phyloP scores from a whole-genome alignment of 1,140 invertebrate genomes.

The Leptonema lineaticorne region DNA sequence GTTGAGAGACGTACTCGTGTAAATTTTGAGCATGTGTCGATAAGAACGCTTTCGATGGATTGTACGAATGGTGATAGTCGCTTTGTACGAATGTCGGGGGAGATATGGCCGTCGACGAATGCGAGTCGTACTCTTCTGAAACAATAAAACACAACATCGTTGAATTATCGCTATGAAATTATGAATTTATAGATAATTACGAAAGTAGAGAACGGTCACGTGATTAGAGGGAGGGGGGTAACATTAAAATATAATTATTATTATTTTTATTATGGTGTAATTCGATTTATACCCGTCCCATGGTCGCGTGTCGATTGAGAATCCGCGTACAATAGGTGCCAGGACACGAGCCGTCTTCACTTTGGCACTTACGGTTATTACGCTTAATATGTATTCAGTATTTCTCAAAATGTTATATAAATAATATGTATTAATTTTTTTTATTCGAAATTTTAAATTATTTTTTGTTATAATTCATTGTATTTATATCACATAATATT shows the following conservation, averaged over 20 bases:
- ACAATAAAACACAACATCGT: conserved; percentile 48
- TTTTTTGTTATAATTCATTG: too few relatives aligned
- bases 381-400: conserved; percentile 6
- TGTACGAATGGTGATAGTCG: conserved; percentile 46
- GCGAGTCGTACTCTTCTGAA: conserved; percentile 58
- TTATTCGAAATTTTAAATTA: too few relatives aligned
- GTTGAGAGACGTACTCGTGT: conserved; percentile 33
- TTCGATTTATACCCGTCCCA: conserved; percentile 14
- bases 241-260: too few relatives aligned
- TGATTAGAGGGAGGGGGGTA: too few relatives aligned
- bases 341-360: conserved; percentile 28
- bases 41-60: conserved; percentile 46
- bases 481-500: too few relatives aligned
- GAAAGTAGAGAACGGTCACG: too few relatives aligned
- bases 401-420: conserved; percentile 1
- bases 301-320: conserved; percentile 29
- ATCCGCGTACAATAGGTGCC: conserved; percentile 37
- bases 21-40: conserved; percentile 38
- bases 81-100: conserved; percentile 46
- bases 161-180: too few relatives aligned
- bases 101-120: conserved; percentile 51
- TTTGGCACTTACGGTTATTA: conserved; percentile 36
- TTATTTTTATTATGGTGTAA: too few relatives aligned
- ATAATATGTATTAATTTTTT: not conserved
- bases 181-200: too few relatives aligned